phyloP scores from a whole-genome alignment of 2,888 invertebrate genomes.

The Leptura quadrifasciata region DNA sequence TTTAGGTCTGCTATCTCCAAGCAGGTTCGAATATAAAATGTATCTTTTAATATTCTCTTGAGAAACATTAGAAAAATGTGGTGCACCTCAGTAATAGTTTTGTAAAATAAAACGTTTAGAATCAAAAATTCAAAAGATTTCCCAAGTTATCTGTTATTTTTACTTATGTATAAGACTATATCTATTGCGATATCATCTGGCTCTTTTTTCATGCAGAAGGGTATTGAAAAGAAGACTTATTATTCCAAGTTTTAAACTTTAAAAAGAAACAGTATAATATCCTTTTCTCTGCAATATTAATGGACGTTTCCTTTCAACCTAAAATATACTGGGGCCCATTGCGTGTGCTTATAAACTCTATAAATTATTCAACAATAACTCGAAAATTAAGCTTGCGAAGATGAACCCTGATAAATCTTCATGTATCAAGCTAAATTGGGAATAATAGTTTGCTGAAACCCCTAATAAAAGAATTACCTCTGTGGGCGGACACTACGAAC shows the following conservation, averaged over 20 bases:
- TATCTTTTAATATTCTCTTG: too few relatives aligned
- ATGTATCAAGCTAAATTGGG: conserved; percentile 30
- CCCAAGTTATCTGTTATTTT: conserved; percentile 1
- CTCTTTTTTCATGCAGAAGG: not conserved
- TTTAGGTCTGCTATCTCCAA: too few relatives aligned
- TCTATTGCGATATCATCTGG: not conserved
- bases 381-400: conserved; percentile 21
- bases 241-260: conserved; percentile 19
- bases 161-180: conserved; percentile 10
- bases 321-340: conserved; percentile 15
- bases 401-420: conserved; percentile 25
- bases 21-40: too few relatives aligned
- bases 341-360: conserved; percentile 26
- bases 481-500: conserved; percentile 7
- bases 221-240: conserved; percentile 11
- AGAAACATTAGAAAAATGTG: too few relatives aligned
- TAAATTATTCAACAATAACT: conserved; percentile 32
- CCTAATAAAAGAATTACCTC: conserved; percentile 10
- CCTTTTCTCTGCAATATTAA: conserved; percentile 31
- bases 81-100: too few relatives aligned
- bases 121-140: not conserved
- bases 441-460: conserved; percentile 11
- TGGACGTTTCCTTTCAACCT: conserved; percentile 9
- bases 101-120: not conserved
- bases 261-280: conserved; percentile 20